A percentile compares a stretch with the other conserved stretches of the same genome.
Evolutionary conservation across 2,113 vertebrate species (phyloP).

Genomic region (Lates calcarifer): DNA sequence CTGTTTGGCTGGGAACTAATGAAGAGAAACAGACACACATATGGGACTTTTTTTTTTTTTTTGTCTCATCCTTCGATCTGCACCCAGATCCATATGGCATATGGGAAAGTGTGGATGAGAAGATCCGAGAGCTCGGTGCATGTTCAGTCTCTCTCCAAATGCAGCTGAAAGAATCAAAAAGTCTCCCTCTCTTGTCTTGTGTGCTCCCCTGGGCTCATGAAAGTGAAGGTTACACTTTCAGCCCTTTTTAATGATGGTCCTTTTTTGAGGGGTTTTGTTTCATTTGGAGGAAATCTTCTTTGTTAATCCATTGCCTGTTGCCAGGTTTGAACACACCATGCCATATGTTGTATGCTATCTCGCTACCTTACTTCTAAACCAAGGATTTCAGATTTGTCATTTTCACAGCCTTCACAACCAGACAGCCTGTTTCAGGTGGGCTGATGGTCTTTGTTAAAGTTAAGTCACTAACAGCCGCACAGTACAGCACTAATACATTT

Average conservation of each 20-base stretch:
- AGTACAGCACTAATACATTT: not conserved
- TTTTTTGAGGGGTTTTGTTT: conserved; percentile 59
- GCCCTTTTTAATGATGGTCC: conserved; percentile 69
- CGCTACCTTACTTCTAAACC: conserved; percentile 66
- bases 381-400: conserved; percentile 66
- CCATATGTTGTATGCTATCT: conserved; percentile 71
- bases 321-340: conserved; percentile 63
- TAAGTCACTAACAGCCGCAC: conserved; percentile 11
- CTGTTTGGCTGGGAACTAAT: conserved; percentile 83
- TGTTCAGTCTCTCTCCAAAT: conserved; percentile 73
- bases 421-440: conserved; percentile 47
- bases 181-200: conserved; percentile 63
- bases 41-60: conserved; percentile 76
- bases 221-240: conserved; percentile 82
- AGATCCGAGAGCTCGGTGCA: conserved; percentile 72
- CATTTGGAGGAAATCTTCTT: conserved; percentile 66
- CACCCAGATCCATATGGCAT: conserved; percentile 84
- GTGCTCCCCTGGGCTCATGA: conserved; percentile 77
- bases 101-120: conserved; percentile 84
- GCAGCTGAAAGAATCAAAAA: conserved; percentile 73
- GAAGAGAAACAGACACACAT: conserved; percentile 85
- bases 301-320: conserved; percentile 68
- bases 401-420: conserved; percentile 55
- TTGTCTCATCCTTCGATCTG: conserved; percentile 74
- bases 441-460: conserved; percentile 33